These are phyloP conservation scores for Menura novaehollandiae DNA, from an alignment of 2,113 vertebrate genomes.

Conservation along the genomic window DNA sequence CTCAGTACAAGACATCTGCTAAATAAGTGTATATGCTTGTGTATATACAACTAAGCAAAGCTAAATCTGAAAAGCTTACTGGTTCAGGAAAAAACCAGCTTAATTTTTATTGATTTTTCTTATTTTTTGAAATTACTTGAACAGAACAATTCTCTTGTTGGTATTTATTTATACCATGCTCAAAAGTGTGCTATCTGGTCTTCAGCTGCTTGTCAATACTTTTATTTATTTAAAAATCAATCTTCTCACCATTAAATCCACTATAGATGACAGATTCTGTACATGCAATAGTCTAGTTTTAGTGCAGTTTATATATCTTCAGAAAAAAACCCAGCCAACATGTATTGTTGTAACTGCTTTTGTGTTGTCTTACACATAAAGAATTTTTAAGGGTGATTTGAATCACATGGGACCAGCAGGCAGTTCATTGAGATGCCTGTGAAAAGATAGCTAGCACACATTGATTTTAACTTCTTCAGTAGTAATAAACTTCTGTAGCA, in stretches of 20 bases:
- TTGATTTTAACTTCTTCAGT: conserved; percentile 34
- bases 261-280: not conserved
- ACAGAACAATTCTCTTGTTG: not conserved
- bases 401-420: not conserved
- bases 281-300: not conserved
- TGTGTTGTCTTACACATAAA: not conserved
- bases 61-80: not conserved
- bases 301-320: not conserved
- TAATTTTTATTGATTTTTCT: not conserved
- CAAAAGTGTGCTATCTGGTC: not conserved
- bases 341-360: not conserved
- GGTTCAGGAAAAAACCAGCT: not conserved
- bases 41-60: not conserved
- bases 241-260: not conserved
- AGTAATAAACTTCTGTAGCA: not conserved
- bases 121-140: not conserved
- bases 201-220: not conserved
- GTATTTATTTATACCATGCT: not conserved
- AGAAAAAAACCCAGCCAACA: not conserved
- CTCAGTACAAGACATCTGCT: not conserved
- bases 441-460: not conserved
- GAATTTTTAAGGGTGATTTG: not conserved
- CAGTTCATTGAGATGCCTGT: not conserved
- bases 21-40: not conserved
- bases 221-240: not conserved